Conservation (phyloP, 1,140 invertebrate genomes). For the Anastrepha ludens region DNA sequence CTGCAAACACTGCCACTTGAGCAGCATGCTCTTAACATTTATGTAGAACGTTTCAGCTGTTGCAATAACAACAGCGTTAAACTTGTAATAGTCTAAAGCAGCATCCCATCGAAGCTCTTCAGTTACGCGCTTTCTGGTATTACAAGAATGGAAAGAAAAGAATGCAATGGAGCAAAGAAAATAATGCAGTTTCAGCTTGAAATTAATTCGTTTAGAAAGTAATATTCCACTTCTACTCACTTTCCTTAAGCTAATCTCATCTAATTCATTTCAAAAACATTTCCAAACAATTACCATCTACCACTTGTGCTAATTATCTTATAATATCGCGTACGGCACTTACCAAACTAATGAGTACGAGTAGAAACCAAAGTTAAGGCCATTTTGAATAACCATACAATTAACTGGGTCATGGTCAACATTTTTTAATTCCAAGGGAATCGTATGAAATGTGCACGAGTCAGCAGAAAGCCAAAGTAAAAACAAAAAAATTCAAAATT, state of each 20-base stretch:
- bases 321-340: neutral
- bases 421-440: conserved; percentile 32
- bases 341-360: neutral
- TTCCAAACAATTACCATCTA: neutral
- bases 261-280: neutral
- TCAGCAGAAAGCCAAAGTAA: neutral
- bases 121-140: too few species aligned
- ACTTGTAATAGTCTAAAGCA: too few species aligned
- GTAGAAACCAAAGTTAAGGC: conserved; percentile 24
- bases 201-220: too few species aligned
- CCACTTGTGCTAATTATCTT: neutral
- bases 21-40: too few species aligned
- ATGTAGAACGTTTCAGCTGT: too few species aligned
- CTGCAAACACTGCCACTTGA: too few species aligned
- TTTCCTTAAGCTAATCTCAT: neutral
- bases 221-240: too few species aligned
- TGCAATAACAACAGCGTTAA: too few species aligned
- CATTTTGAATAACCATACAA: neutral
- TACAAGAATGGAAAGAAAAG: too few species aligned
- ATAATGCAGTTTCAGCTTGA: too few species aligned
- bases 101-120: too few species aligned
- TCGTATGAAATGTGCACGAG: conserved; percentile 23
- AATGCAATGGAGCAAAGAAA: too few species aligned
- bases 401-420: conserved; percentile 40
- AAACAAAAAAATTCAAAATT: conserved; percentile 8